Percentiles rank a stretch among this genome's conserved stretches.
These are phyloP conservation scores for Arbacia lixula DNA, from an alignment of 53 echinoderm and acorn worm genomes.

Conservation along the genomic window DNA sequence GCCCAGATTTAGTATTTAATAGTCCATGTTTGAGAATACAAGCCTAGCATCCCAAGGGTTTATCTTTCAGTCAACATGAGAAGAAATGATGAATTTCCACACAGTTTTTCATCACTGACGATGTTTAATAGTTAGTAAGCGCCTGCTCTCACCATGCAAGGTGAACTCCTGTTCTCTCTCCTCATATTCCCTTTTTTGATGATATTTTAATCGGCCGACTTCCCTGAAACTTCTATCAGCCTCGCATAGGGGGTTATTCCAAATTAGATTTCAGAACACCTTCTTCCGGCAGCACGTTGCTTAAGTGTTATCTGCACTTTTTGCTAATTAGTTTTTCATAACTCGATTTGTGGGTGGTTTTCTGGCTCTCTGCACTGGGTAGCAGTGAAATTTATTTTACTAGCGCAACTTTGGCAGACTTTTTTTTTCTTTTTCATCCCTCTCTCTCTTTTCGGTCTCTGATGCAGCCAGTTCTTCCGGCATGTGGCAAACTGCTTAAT, in stretches of 20 bases:
- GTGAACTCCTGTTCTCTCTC: no score
- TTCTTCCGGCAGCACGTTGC: slow-evolving; percentile 26
- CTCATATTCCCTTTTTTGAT: slow-evolving; percentile 13
- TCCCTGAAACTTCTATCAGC: slow-evolving; percentile 30
- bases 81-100: no score
- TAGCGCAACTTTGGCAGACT: slow-evolving; percentile 48
- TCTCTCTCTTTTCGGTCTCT: no score
- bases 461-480: slow-evolving; percentile 26
- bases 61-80: no score
- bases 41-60: no score
- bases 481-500: slow-evolving; percentile 39
- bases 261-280: slow-evolving; percentile 45
- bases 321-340: slow-evolving; percentile 61
- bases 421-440: no score
- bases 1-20: no score
- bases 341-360: slow-evolving; percentile 56
- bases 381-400: slow-evolving; percentile 44
- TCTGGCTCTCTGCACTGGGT: slow-evolving; percentile 50
- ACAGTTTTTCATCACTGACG: no score
- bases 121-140: no score
- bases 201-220: slow-evolving; percentile 41
- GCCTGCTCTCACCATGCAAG: no score
- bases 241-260: slow-evolving; percentile 7
- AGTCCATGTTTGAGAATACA: no score
- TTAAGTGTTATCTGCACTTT: slow-evolving; percentile 50